Percentiles rank a stretch among this genome's conserved stretches.
phyloP scores from a whole-genome alignment of 2,797 vertebrate species.

The Mormyrus hasselquistii region DNA sequence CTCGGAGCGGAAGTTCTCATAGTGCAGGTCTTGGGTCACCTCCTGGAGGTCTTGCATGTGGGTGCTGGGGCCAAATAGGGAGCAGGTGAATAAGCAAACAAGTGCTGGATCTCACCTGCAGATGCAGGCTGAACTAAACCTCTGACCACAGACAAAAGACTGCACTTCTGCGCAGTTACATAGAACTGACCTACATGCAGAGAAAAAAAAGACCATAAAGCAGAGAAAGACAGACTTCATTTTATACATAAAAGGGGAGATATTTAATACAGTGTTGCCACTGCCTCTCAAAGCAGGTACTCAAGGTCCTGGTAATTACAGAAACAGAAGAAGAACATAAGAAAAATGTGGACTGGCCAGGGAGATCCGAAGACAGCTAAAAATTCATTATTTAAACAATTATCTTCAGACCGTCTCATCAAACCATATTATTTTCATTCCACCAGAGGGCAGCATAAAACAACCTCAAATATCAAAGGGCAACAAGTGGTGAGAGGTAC shows the following conservation, averaged over 20 bases:
- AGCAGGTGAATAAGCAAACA: not conserved
- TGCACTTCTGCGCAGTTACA: constrained; percentile 29
- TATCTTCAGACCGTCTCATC: not conserved
- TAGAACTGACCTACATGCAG: not conserved
- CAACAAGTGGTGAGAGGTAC: not conserved
- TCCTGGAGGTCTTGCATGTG: constrained; percentile 89
- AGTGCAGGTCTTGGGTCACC: constrained; percentile 83
- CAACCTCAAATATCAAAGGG: not conserved
- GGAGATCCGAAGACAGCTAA: not conserved
- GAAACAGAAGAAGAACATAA: not conserved
- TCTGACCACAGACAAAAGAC: constrained; percentile 17
- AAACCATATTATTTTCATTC: not conserved
- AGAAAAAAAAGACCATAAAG: not conserved
- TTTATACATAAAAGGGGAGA: not conserved
- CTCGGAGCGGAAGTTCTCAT: constrained; percentile 88
- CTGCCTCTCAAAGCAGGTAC: not conserved
- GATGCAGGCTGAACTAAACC: not conserved
- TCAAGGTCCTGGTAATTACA: not conserved
- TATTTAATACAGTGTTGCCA: not conserved
- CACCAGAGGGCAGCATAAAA: constrained; percentile 4
- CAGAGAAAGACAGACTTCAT: not conserved
- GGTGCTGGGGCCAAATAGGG: constrained; percentile 58
- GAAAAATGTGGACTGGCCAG: not conserved
- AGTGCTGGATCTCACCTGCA: not conserved
- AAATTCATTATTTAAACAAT: not conserved